phyloP scores from a whole-genome alignment of 2,113 vertebrate species.

The Pheucticus melanocephalus region DNA sequence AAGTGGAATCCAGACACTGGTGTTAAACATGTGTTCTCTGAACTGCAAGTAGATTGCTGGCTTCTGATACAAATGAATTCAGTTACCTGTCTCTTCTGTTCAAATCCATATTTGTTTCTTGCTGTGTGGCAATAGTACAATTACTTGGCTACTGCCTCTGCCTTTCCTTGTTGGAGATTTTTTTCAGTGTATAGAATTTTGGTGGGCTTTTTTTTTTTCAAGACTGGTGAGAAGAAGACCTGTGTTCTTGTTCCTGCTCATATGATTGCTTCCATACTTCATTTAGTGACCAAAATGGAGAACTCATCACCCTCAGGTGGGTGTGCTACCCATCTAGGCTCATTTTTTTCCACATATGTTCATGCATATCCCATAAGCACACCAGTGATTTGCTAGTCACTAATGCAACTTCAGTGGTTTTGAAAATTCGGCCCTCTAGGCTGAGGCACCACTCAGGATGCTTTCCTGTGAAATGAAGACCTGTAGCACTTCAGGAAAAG shows the following conservation, averaged over 20 bases:
- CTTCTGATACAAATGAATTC: not conserved
- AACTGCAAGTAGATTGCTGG: not conserved
- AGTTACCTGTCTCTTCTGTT: not conserved
- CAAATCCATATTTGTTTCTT: not conserved
- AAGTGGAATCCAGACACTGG: not conserved
- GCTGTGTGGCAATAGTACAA: not conserved
- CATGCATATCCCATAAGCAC: rapidly evolving
- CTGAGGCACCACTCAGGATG: not conserved
- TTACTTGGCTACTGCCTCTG: not conserved
- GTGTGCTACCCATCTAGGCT: not conserved
- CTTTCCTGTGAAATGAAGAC: not conserved
- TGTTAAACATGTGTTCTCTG: not conserved
- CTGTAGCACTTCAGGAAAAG: not conserved
- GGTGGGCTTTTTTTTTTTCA: not conserved
- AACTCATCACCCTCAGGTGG: not conserved
- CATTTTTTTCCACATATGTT: rapidly evolving
- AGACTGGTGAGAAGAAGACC: not conserved
- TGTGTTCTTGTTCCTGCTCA: not conserved
- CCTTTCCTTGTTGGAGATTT: not conserved
- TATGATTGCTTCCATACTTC: not conserved
- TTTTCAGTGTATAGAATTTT: not conserved
- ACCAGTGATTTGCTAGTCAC: not conserved
- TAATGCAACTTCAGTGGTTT: not conserved
- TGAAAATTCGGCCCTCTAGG: not conserved
- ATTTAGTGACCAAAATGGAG: not conserved